Evolutionary conservation across 2,797 vertebrate genomes (phyloP).

Genomic region (Crypturellus tataupa): DNA sequence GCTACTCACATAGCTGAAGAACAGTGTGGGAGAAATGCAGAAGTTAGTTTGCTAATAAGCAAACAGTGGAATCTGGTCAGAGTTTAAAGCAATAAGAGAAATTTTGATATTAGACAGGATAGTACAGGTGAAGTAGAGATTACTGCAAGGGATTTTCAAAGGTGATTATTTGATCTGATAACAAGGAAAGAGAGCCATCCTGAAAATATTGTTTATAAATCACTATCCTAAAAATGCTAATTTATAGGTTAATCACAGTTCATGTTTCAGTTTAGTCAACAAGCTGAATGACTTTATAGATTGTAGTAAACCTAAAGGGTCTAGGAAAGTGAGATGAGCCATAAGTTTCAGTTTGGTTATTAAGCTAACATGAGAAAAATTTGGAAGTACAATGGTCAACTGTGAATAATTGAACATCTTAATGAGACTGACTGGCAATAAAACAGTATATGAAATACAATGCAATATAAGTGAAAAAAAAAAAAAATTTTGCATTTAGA

Average conservation of each 20-base stretch:
- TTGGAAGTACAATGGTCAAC: neutral
- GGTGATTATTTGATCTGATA: neutral
- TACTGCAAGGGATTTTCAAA: neutral
- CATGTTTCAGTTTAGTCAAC: neutral
- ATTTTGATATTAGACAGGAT: neutral
- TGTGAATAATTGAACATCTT: neutral
- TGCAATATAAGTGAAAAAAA: too few relatives aligned
- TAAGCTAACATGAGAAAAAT: neutral
- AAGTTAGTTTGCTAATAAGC: neutral
- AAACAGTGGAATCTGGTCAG: neutral
- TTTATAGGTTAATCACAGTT: neutral
- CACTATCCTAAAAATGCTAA: neutral
- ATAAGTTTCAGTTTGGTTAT: neutral
- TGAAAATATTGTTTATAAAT: neutral
- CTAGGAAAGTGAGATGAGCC: neutral
- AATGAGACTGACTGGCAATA: neutral
- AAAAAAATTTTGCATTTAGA: neutral
- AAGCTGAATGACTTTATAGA: neutral
- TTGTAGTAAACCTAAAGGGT: neutral
- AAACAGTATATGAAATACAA: neutral
- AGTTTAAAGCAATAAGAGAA: neutral
- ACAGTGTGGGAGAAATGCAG: accelerated
- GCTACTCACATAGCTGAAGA: neutral
- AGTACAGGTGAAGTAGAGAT: neutral
- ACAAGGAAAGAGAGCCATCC: accelerated